These are phyloP conservation scores for Ichneumoninae sp. DNA, from an alignment of 2,888 invertebrate genomes.

Conservation along the genomic window DNA sequence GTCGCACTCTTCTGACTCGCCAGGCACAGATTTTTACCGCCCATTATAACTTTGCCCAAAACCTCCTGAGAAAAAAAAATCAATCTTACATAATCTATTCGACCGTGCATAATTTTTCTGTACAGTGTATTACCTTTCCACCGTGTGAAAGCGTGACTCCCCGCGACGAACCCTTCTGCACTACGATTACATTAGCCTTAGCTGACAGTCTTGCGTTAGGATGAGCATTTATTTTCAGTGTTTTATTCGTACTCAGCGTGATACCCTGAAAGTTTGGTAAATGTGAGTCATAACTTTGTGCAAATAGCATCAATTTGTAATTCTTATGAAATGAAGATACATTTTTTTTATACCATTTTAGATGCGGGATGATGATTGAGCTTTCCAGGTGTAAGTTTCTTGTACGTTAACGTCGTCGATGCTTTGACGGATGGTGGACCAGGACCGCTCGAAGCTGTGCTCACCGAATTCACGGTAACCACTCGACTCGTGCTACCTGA, in stretches of 20 bases:
- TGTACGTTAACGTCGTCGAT: conserved; percentile 72
- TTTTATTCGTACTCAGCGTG: conserved; percentile 76
- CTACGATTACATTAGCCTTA: conserved; percentile 87
- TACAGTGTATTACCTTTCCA: conserved; percentile 76
- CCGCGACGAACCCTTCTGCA: conserved; percentile 86
- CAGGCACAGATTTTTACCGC: conserved; percentile 78
- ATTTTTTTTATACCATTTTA: conserved; percentile 74
- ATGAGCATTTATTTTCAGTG: conserved; percentile 76
- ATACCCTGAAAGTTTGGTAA: conserved; percentile 72
- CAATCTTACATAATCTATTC: conserved; percentile 6
- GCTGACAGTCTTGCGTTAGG: conserved; percentile 80
- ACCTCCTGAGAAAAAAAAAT: conserved; percentile 76
- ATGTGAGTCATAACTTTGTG: background rate
- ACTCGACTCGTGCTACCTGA: conserved; percentile 70
- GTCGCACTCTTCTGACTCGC: conserved; percentile 74
- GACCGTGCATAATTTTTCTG: background rate
- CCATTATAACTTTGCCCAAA: conserved; percentile 81
- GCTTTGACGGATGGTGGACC: conserved; percentile 76
- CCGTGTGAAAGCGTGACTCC: conserved; percentile 83
- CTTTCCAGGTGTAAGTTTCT: conserved; percentile 74
- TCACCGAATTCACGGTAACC: conserved; percentile 72
- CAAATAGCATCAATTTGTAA: conserved; percentile 9
- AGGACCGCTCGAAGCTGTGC: conserved; percentile 76
- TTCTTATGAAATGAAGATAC: conserved; percentile 8
- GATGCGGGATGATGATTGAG: conserved; percentile 75